phyloP scores from a whole-genome alignment of 1,140 invertebrate genomes.

The Globodera ellingtonae region DNA sequence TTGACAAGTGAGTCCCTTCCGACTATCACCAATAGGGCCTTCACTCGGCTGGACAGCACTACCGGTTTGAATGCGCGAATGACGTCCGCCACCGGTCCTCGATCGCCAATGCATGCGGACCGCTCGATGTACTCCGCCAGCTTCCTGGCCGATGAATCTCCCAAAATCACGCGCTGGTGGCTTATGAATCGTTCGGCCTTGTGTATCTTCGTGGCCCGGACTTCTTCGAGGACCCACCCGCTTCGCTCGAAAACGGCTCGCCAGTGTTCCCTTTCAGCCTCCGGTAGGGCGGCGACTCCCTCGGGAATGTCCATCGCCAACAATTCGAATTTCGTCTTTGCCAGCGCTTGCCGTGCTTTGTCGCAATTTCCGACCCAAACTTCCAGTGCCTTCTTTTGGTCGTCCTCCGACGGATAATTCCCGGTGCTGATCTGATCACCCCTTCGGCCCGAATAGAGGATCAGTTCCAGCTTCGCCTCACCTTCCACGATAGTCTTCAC shows the following conservation, averaged over 20 bases:
- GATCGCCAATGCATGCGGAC: too few species aligned
- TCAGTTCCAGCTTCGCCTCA: neutral
- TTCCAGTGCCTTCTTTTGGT: neutral
- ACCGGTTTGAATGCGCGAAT: too few species aligned
- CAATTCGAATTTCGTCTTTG: neutral
- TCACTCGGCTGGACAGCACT: too few species aligned
- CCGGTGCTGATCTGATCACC: neutral
- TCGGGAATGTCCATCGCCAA: neutral
- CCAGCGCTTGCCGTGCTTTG: neutral
- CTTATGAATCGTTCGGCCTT: too few species aligned
- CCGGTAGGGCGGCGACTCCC: neutral
- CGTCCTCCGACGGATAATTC: neutral
- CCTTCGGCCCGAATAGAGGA: neutral
- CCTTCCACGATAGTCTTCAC: neutral
- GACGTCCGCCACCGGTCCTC: too few species aligned
- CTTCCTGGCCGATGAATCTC: too few species aligned
- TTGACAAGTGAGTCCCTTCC: too few species aligned
- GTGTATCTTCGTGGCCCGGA: neutral
- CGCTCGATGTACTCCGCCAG: too few species aligned
- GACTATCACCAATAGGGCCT: too few species aligned
- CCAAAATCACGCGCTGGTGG: too few species aligned
- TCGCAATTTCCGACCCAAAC: neutral
- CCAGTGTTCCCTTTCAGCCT: neutral
- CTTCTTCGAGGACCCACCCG: neutral
- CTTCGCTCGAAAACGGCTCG: neutral